phyloP scores from a whole-genome alignment of 1,140 invertebrate species.

The Eumeta japonica region DNA sequence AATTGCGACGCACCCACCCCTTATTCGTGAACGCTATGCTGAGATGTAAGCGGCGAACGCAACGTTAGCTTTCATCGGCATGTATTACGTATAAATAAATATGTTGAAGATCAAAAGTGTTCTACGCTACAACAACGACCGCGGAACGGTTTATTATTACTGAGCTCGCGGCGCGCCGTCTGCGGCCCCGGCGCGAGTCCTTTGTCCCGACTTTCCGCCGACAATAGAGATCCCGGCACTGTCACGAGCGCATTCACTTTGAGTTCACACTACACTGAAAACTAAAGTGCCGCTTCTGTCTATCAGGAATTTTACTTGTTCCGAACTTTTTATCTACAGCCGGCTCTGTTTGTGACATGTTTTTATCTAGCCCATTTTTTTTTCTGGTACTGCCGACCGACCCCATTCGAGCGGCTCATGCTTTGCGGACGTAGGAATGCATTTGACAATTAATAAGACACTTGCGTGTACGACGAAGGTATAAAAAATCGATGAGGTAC shows the following conservation, averaged over 20 bases:
- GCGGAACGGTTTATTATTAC: no score
- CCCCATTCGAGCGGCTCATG: slow-evolving; percentile 25
- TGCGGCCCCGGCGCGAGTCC: no score
- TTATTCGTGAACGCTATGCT: no score
- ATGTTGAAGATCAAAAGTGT: no score
- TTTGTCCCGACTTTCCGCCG: no score
- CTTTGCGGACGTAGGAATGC: slow-evolving; percentile 53
- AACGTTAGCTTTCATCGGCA: no score
- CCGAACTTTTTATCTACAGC: slow-evolving; percentile 27
- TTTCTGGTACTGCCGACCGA: slow-evolving; percentile 22
- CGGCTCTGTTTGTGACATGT: slow-evolving; percentile 23
- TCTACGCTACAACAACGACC: no score
- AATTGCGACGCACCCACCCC: no score
- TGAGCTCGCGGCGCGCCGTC: no score
- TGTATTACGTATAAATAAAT: no score
- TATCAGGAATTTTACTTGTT: slow-evolving; percentile 30
- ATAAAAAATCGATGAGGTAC: no score
- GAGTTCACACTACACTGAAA: slow-evolving; percentile 54
- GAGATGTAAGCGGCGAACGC: no score
- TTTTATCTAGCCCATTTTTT: slow-evolving; percentile 34
- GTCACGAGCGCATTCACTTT: slow-evolving; percentile 40
- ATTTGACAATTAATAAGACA: slow-evolving; percentile 52
- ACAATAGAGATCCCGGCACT: slow-evolving; percentile 29
- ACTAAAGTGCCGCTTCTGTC: slow-evolving; percentile 48
- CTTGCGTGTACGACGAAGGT: slow-evolving; percentile 16